These are phyloP conservation scores for Ispidina lecontei DNA, from an alignment of 2,797 vertebrate species.

Conservation along the genomic window DNA sequence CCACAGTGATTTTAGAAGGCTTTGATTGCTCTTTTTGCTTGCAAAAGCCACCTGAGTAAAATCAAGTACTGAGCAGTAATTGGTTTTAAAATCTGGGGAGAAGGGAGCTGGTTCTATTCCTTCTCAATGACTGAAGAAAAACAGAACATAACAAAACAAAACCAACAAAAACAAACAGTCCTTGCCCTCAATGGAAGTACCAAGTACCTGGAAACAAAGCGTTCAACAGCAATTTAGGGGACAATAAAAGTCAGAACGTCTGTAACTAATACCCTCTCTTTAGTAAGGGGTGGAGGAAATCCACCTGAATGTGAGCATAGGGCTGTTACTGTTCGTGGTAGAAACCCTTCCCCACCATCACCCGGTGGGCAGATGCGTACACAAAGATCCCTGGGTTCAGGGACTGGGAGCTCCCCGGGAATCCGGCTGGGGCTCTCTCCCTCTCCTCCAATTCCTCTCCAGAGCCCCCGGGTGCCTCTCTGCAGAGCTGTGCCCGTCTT, in stretches of 20 bases:
- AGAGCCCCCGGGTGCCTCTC: background rate
- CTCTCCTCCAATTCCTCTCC: background rate
- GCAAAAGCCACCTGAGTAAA: background rate
- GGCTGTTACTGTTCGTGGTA: background rate
- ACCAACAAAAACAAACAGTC: background rate
- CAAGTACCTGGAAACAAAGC: background rate
- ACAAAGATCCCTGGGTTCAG: background rate
- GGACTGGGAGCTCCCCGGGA: background rate
- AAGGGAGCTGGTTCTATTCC: background rate
- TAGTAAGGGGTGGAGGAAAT: background rate
- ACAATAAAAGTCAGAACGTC: background rate
- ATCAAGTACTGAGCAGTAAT: background rate
- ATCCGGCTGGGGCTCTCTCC: background rate
- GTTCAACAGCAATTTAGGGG: background rate
- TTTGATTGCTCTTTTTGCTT: background rate
- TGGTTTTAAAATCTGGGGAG: background rate
- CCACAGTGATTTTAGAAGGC: background rate
- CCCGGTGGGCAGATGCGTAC: background rate
- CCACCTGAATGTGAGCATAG: rapidly evolving
- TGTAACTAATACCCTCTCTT: background rate
- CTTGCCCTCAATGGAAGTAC: background rate
- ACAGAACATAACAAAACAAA: no score
- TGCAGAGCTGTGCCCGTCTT: background rate
- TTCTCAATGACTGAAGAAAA: background rate
- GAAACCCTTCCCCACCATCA: background rate